A percentile compares a stretch with the other conserved stretches of the same genome.
Evolutionary conservation across 2,797 vertebrate species (phyloP).

Genomic region (Gymnoscopelus braueri): DNA sequence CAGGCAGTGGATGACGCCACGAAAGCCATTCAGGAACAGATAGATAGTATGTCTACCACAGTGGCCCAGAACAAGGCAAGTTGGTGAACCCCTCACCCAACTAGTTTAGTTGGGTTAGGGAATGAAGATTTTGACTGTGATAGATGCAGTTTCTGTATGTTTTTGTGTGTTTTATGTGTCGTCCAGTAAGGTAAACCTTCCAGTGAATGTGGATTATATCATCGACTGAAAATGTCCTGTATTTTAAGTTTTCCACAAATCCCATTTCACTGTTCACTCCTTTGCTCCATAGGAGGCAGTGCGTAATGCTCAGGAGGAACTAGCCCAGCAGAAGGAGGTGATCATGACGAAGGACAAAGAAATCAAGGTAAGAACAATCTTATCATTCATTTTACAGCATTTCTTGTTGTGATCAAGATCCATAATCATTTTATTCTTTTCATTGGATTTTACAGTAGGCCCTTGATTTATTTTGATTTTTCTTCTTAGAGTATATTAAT

Average conservation of each 20-base stretch:
- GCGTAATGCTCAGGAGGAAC: conserved; percentile 86
- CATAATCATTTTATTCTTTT: neutral
- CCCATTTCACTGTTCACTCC: neutral
- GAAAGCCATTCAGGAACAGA: conserved; percentile 84
- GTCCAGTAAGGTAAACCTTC: no score
- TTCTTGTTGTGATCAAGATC: neutral
- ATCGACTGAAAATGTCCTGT: no score
- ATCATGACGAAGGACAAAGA: conserved; percentile 86
- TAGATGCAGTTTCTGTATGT: no score
- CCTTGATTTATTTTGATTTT: neutral
- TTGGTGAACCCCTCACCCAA: neutral
- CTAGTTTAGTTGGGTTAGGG: no score
- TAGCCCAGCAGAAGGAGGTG: conserved; percentile 87
- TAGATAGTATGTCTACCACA: conserved; percentile 82
- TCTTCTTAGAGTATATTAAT: neutral
- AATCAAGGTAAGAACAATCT: conserved; percentile 77
- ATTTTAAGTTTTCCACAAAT: neutral
- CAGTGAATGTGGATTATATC: no score
- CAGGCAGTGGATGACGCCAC: conserved; percentile 86
- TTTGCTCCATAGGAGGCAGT: conserved; percentile 82
- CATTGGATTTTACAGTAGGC: neutral
- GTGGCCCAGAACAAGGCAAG: conserved; percentile 88
- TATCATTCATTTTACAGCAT: neutral
- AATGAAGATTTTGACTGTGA: no score
- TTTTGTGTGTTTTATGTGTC: no score